These are phyloP conservation scores for Axis porcinus DNA, from an alignment of 2,113 vertebrate genomes.

Conservation along the genomic window DNA sequence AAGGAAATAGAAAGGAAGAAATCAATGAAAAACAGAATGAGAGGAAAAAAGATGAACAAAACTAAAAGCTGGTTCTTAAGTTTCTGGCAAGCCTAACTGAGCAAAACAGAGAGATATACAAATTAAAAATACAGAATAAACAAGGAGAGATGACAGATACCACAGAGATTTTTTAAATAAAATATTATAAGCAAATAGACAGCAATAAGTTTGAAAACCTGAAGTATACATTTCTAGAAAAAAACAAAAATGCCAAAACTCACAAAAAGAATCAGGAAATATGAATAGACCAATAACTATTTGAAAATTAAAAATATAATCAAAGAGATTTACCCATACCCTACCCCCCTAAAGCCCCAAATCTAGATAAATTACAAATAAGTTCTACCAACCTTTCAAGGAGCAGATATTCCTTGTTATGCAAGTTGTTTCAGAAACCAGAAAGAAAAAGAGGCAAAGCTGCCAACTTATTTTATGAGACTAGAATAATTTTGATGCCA, in stretches of 20 bases:
- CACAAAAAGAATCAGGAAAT: neutral
- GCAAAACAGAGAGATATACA: neutral
- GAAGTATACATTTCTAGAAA: neutral
- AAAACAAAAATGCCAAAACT: slow-evolving; percentile 15
- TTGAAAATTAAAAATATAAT: slow-evolving; percentile 30
- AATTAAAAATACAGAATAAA: neutral
- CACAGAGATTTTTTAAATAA: neutral
- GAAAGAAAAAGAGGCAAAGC: neutral
- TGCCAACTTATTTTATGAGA: neutral
- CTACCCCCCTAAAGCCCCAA: neutral
- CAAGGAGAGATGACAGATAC: slow-evolving; percentile 12
- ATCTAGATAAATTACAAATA: neutral
- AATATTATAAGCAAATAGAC: slow-evolving; percentile 24
- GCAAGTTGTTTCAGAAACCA: slow-evolving; percentile 31
- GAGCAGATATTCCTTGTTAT: neutral
- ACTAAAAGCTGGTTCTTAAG: neutral
- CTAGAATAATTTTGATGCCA: neutral
- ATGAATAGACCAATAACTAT: neutral
- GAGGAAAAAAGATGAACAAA: neutral
- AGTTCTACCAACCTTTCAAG: neutral
- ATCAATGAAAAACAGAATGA: neutral
- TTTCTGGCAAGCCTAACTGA: neutral
- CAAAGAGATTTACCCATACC: neutral
- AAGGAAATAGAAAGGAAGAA: neutral
- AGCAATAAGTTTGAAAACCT: neutral